Evolutionary conservation across 2,888 invertebrate genomes (phyloP), one percentile per base, ranked within the genome.

Genomic region (Eupithecia centaureata): DNA sequence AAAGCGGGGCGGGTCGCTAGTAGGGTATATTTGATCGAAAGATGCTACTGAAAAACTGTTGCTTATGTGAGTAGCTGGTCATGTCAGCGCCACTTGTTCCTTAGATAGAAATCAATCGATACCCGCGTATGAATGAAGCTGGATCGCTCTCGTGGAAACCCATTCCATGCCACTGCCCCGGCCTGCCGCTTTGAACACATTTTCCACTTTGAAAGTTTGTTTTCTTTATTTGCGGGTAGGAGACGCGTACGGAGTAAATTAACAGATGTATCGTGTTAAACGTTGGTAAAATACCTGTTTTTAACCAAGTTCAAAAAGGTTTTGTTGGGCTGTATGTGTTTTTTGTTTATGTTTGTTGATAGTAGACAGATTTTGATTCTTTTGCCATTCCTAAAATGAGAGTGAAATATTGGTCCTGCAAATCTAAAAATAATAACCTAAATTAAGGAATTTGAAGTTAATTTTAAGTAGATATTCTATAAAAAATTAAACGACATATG

Each of bases 181-280:
- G 84, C 86, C 87, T 38, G 47, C 58, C 38, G 82, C 87, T 87
- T 88, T 88, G 87, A 88, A 87, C 87, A 83, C 80, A 84, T 87
- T 88, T 86, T 87, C 87, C 86, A 87, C 87, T 84, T 82, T 79
- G 79, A 78, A 80, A 82, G 76, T 81, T 42, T 85, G 81, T 84
- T 88, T 87, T 86, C 86, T 87, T 86, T 85, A 82, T 80, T 79
- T 84, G 80, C 75, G 65, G 68, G 64, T 42, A 7, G 57, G 72
- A 67, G 68, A 72, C 72, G 71, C 72, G 30, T 56, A n/a, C 32
- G 22, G 8, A n/a, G 28, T 56, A 28, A 30, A 56, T 30, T 52
- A 51, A 13, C 51, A 51, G 13, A 25, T 13, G 22, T 51, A 51
- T 51, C 42, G 18, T 2, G 42, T 42, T 5, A 18, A 42, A 18